phyloP scores from a whole-genome alignment of 2,888 invertebrate genomes.

The Habroteleia sp. region DNA sequence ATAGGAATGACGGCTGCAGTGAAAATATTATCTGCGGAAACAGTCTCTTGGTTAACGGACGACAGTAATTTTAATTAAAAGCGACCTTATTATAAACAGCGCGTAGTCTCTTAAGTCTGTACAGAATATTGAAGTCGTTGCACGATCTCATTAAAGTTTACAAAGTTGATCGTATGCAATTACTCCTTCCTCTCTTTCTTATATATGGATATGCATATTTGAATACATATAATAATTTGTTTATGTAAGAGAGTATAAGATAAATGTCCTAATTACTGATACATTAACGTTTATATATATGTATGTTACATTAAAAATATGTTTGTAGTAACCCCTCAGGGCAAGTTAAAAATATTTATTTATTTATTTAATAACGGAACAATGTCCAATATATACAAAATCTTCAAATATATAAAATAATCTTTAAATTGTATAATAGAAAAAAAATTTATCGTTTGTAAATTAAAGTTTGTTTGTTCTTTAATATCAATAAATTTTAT shows the following conservation, averaged over 20 bases:
- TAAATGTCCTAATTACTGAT: background rate
- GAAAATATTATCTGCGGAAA: conserved; percentile 39
- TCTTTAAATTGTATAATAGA: too few species aligned
- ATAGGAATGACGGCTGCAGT: conserved; percentile 31
- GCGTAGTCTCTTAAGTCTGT: conserved; percentile 42
- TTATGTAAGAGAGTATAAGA: background rate
- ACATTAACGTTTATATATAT: background rate
- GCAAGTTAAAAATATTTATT: too few species aligned
- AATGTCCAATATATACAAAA: too few species aligned
- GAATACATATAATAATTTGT: conserved; percentile 3
- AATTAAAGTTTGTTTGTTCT: too few species aligned
- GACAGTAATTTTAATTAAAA: conserved; percentile 53
- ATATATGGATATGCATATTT: conserved; percentile 7
- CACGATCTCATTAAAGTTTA: conserved; percentile 50
- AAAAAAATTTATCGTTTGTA: too few species aligned
- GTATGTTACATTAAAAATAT: background rate
- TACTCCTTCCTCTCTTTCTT: conserved; percentile 36
- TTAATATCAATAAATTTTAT: too few species aligned
- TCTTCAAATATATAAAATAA: too few species aligned
- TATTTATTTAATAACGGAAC: too few species aligned
- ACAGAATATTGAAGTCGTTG: conserved; percentile 47
- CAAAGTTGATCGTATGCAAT: conserved; percentile 45
- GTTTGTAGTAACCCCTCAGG: too few species aligned
- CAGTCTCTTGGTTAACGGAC: conserved; percentile 48
- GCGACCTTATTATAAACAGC: conserved; percentile 50